Evolutionary conservation across 2,797 vertebrate species (phyloP).

Genomic region (Sparidentex hasta): DNA sequence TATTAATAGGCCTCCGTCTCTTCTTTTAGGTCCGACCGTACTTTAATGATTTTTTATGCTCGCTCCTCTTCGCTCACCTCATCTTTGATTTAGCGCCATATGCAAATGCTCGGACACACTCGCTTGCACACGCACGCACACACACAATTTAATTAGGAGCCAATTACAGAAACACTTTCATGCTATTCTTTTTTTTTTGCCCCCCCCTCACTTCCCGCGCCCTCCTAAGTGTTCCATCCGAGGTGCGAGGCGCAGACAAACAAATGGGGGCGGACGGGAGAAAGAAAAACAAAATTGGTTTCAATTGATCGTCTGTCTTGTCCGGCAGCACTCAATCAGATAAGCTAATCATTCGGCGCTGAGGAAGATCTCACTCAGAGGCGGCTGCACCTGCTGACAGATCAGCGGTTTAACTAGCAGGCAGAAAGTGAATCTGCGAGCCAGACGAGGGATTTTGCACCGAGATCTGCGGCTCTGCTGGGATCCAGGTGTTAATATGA

Average conservation of each 20-base stretch:
- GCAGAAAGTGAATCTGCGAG: conserved; percentile 3
- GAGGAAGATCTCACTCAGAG: conserved; percentile 9
- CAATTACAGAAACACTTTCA: conserved; percentile 63
- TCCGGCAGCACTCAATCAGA: conserved; percentile 35
- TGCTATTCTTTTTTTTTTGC: conserved; percentile 54
- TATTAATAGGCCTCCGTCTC: conserved; percentile 71
- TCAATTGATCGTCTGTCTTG: conserved; percentile 50
- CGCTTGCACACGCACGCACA: conserved; percentile 18
- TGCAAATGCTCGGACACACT: conserved; percentile 47
- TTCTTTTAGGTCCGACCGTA: conserved; percentile 54
- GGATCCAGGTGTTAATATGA: conserved; percentile 44
- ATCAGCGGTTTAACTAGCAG: conserved; percentile 4
- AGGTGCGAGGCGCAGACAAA: conserved; percentile 32
- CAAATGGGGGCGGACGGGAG: neutral
- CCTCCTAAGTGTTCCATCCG: conserved; percentile 38
- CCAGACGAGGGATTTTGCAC: conserved; percentile 15
- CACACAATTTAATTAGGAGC: conserved; percentile 68
- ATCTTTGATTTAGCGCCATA: conserved; percentile 54
- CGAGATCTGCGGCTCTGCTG: conserved; percentile 1
- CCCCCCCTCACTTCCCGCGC: conserved; percentile 1
- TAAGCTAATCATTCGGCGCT: conserved; percentile 13
- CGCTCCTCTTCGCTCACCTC: conserved; percentile 37
- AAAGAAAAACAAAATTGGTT: conserved; percentile 33
- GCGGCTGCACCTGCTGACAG: conserved; percentile 27
- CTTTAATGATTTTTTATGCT: conserved; percentile 48